Base-by-base conservation (phyloP, 1,140 invertebrate genomes). In the Drosophila kikkawai region DNA sequence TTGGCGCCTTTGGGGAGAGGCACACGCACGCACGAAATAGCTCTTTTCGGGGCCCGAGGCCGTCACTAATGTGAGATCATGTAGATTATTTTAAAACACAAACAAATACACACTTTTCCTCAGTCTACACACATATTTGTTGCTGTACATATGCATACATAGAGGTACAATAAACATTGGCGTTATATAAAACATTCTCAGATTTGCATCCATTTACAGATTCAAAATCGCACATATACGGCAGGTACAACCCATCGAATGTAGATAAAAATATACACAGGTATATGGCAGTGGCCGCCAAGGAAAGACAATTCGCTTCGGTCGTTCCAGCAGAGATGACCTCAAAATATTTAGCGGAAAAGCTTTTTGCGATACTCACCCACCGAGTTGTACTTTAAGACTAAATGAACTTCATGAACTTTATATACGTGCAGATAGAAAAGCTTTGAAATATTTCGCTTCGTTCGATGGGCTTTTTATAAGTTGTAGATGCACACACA, bases 401-500 rank as follows among this genome's bases (percentile, higher is more conserved):
- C 82, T 85, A 78, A 85, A 85, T 69, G 66, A 85, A 84, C 81
- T 77, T 83, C 70, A 74, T 80, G 60, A 75, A 65, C 80, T 77
- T 80, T 79, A 65, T 69, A 60, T 59, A 80, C 47, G 70, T 39
- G 53, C 50, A 57, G 51, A 60, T 55, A 80, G 59, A 79, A 55
- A 74, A 82, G 80, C 80, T 82, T 82, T 63, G 32, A 61, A 66
- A 63, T 34, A 44, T 8, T 82, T 73, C 47, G 53, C 51, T 67
- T 48, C 47, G 55, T 79, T 56, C 34, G 32, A 41, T 26, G 59
- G 70, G 50, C 50, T 63, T 73, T 74, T 53, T 45, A 63, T 64
- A 70, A 68, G 63, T 55, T 68, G 68, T 68, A 70, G 63, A 17
- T 44, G 34, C 26, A 45, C 32, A 51, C 19, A 36, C 34, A 55